phyloP scores from a whole-genome alignment of 2,888 invertebrate species.

The Linnaemya tessellans region DNA sequence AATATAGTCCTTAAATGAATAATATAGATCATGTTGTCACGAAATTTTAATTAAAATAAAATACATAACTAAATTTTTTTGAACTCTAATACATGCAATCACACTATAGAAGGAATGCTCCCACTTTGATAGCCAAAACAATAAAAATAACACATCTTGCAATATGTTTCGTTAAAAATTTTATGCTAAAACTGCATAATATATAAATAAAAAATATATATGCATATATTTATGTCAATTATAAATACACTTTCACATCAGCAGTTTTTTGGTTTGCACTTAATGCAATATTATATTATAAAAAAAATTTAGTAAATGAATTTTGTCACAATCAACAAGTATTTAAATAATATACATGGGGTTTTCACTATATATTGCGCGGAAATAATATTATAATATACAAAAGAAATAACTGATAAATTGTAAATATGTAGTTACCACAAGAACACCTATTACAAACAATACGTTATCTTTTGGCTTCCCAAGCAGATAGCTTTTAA shows the following conservation, averaged over 20 bases:
- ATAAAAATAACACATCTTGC: background rate
- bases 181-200: conserved; percentile 44
- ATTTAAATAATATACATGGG: background rate
- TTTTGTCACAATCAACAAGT: conserved; percentile 41
- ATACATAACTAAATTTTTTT: too few relatives aligned
- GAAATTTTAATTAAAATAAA: too few relatives aligned
- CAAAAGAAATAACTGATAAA: background rate
- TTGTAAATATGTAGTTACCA: conserved; percentile 49
- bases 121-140: background rate
- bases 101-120: background rate
- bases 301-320: background rate
- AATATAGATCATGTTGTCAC: too few relatives aligned
- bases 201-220: conserved; percentile 6
- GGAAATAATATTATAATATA: background rate
- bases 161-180: background rate
- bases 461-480: background rate
- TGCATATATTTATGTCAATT: conserved; percentile 12
- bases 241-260: conserved; percentile 47
- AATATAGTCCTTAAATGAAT: too few relatives aligned
- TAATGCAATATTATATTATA: conserved; percentile 13
- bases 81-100: too few relatives aligned
- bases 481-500: background rate
- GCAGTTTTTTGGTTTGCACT: conserved; percentile 42
- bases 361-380: conserved; percentile 55
- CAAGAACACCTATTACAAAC: background rate